Evolutionary conservation across 1,140 invertebrate species (phyloP).

Genomic region (Uloborus diversus): DNA sequence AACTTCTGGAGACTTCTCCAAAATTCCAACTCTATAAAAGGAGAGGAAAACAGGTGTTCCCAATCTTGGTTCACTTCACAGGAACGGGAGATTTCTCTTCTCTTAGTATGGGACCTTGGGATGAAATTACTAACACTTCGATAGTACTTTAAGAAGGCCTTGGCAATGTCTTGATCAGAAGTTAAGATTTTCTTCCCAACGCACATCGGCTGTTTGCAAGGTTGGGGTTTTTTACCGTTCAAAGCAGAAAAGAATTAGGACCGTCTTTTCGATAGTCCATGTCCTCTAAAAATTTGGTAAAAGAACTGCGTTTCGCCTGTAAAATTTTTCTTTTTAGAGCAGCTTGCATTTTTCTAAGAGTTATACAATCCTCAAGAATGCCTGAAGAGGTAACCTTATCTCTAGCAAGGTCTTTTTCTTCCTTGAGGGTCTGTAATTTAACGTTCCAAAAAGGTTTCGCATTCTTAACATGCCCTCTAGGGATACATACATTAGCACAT

Average conservation of each 20-base stretch:
- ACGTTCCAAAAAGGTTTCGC: constrained; percentile 6
- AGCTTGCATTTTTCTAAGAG: not conserved
- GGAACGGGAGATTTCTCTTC: not conserved
- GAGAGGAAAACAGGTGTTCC: not conserved
- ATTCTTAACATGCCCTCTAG: not conserved
- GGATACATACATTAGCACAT: not conserved
- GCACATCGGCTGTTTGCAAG: not conserved
- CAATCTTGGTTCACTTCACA: not conserved
- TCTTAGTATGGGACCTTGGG: not conserved
- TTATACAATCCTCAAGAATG: not conserved
- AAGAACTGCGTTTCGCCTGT: not conserved
- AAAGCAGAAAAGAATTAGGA: not conserved
- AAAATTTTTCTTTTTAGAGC: not conserved
- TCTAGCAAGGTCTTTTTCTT: not conserved
- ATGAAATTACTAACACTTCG: not conserved
- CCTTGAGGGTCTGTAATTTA: not conserved
- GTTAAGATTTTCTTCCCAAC: not conserved
- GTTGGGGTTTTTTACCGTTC: not conserved
- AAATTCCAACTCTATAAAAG: not conserved
- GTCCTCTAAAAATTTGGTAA: not conserved
- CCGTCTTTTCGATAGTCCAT: constrained; percentile 2
- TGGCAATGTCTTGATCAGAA: not conserved
- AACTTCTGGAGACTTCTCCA: not conserved
- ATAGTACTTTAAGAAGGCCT: not conserved
- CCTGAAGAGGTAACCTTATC: not conserved